Evolutionary conservation across 2,113 vertebrate genomes (phyloP), one percentile per base, ranked within the genome.

Genomic region (Psittacula cyanocephala): DNA sequence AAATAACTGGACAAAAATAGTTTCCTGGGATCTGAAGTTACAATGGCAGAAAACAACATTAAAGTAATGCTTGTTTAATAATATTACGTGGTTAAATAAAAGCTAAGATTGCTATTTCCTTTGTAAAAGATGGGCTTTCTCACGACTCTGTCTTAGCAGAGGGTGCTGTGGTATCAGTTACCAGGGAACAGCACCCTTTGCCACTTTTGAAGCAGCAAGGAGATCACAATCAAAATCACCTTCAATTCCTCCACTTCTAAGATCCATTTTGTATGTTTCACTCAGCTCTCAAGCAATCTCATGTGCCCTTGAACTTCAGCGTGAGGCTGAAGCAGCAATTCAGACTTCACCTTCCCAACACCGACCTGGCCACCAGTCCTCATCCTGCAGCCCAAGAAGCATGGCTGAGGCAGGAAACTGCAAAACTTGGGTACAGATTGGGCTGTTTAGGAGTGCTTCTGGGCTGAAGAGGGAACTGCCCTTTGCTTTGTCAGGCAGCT

Each of bases 191-290:
- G 65, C 67, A 81, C 13, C 17, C 33, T 64, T 44, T 80, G 81
- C 37, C 53, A 50, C 33, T 72, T 82, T 8, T 43, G 49, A 86
- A 68, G 35, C 22, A n/a, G 44, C 25, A n/a, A 50, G 47, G n/a
- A 7, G 25, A 47, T 39, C 52, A 53, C 57, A 47, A 8, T 25
- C 46, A 53, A 44, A 83, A 88, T 17, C 19, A 64, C 20, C 9
- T 77, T 69, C 15, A 47, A 1, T 62, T 69, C 39, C 53, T 69
- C n/a, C 8, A 59, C 10, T 47, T 86, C 25, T 50, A 52, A 71
- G 24, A 43, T 35, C 4, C 1, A 10, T 10, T 46, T 75, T 78
- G 33, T 2, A 6, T 0, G 0, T 76, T 86, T 86, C 28, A 15
- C 24, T 72, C 39, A 37, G 35, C 13, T 55, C 15, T 87, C 53